These are phyloP conservation scores for Thamnophis elegans DNA, from an alignment of 2,797 vertebrate genomes.

Conservation along the genomic window DNA sequence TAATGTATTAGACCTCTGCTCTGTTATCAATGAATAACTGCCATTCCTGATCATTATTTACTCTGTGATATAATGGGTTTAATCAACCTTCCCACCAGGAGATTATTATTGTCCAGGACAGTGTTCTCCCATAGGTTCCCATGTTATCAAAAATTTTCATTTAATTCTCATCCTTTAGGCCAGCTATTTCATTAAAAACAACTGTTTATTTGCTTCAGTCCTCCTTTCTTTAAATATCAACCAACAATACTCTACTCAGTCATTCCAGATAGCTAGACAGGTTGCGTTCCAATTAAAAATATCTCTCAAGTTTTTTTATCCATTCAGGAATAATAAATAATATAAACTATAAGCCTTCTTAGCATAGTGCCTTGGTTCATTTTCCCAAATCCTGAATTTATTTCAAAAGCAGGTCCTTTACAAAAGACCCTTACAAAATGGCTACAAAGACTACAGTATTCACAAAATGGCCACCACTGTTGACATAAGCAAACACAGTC, in stretches of 20 bases:
- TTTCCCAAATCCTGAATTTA: neutral
- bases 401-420: neutral
- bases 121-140: neutral
- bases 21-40: neutral
- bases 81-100: slow-evolving; percentile 22
- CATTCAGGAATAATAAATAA: neutral
- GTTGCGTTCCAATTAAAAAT: neutral
- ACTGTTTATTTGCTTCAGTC: slow-evolving; percentile 12
- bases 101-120: slow-evolving; percentile 14
- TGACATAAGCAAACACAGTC: neutral
- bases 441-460: neutral
- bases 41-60: neutral
- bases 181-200: slow-evolving; percentile 36
- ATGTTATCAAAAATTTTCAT: slow-evolving; percentile 19
- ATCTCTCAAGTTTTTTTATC: neutral
- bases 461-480: neutral
- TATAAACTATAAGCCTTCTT: neutral
- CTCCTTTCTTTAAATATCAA: neutral
- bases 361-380: neutral
- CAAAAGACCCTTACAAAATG: neutral
- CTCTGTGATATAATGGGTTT: neutral
- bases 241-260: slow-evolving; percentile 8
- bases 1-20: neutral
- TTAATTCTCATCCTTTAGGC: slow-evolving; percentile 36
- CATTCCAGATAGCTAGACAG: slow-evolving; percentile 24